A percentile compares a stretch with the other conserved stretches of the same genome.
phyloP scores from a whole-genome alignment of 2,888 invertebrate genomes.

The Cartodere bifasciata region DNA sequence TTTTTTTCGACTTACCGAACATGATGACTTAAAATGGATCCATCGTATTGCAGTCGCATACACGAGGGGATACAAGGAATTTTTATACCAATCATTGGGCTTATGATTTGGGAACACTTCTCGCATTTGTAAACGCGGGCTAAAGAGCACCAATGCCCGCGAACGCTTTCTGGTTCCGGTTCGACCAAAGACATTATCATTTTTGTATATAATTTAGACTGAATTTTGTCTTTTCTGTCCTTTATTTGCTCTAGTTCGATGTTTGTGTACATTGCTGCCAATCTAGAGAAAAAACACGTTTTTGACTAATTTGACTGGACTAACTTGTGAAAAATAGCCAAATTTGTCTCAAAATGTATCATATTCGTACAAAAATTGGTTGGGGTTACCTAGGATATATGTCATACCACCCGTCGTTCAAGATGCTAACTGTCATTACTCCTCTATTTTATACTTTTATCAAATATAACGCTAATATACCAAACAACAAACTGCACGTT shows the following conservation, averaged over 20 bases:
- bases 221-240: conserved; percentile 82
- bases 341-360: too few relatives aligned
- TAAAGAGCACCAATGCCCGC: conserved; percentile 72
- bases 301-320: too few relatives aligned
- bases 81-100: conserved; percentile 53
- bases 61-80: conserved; percentile 61
- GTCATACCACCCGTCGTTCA: too few relatives aligned
- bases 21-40: conserved; percentile 60
- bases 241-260: conserved; percentile 70
- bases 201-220: conserved; percentile 72
- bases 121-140: conserved; percentile 65
- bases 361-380: too few relatives aligned
- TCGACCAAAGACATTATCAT: conserved; percentile 66
- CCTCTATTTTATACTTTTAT: too few relatives aligned
- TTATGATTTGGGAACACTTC: conserved; percentile 62
- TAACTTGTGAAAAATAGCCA: too few relatives aligned
- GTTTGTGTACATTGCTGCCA: conserved; percentile 81
- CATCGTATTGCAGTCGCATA: conserved; percentile 61
- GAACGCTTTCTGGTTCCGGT: conserved; percentile 57
- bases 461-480: too few relatives aligned
- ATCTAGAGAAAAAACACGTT: conserved; percentile 39
- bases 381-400: too few relatives aligned
- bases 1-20: conserved; percentile 41
- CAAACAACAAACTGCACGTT: too few relatives aligned
- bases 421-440: too few relatives aligned